Evolutionary conservation across 2,113 vertebrate genomes (phyloP).

Genomic region (Malurus elegans): DNA sequence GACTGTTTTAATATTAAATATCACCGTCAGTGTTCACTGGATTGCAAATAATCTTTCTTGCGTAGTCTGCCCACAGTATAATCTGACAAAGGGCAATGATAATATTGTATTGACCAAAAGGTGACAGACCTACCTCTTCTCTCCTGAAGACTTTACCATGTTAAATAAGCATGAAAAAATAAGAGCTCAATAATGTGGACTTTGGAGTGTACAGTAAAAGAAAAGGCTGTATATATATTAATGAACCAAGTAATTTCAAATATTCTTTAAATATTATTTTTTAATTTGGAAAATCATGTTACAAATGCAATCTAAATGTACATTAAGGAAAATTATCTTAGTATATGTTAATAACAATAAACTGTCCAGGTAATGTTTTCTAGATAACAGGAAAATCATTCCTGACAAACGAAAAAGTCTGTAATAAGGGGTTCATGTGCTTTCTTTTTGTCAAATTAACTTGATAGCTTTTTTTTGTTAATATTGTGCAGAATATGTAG

Average conservation of each 20-base stretch:
- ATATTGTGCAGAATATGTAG: not conserved
- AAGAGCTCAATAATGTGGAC: not conserved
- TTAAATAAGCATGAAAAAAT: not conserved
- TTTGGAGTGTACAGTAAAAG: not conserved
- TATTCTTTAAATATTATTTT: not conserved
- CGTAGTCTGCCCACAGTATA: not conserved
- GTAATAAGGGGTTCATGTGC: not conserved
- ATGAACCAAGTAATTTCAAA: not conserved
- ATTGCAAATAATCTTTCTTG: not conserved
- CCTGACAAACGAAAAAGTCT: not conserved
- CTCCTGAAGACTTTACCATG: accelerated
- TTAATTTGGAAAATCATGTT: not conserved
- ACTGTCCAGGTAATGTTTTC: not conserved
- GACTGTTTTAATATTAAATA: not conserved
- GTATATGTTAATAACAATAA: not conserved
- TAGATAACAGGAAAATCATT: not conserved
- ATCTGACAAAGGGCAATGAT: accelerated
- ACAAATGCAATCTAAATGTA: not conserved
- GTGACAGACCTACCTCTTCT: not conserved
- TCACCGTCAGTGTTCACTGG: not conserved
- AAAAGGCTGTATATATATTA: not conserved
- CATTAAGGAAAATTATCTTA: not conserved
- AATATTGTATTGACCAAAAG: accelerated
- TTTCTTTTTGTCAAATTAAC: not conserved
- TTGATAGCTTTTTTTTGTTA: not conserved